phyloP scores from a whole-genome alignment of 1,140 invertebrate genomes.

The Drosophila serrata region DNA sequence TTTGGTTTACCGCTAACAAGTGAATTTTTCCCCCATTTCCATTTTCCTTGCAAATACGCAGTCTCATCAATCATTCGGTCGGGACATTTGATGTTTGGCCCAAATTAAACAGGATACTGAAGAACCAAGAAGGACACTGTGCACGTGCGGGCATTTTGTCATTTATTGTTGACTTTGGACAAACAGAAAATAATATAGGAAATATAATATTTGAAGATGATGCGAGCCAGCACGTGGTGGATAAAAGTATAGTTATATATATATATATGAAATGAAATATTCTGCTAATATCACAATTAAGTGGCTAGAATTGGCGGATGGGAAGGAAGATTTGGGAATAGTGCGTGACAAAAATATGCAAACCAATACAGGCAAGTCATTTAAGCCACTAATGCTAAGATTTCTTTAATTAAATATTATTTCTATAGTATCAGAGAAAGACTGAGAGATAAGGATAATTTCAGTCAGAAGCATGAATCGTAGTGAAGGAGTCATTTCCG shows the following conservation, averaged over 20 bases:
- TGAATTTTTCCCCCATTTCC: slow-evolving; percentile 48
- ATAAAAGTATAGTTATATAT: not conserved
- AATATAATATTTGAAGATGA: slow-evolving; percentile 51
- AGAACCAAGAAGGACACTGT: not conserved
- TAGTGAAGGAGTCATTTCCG: too few relatives aligned
- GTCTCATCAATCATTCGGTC: slow-evolving; percentile 64
- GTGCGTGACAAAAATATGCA: slow-evolving; percentile 28
- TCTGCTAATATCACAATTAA: slow-evolving; percentile 30
- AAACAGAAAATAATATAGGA: slow-evolving; percentile 43
- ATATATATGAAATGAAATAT: slow-evolving; percentile 34
- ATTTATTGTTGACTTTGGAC: slow-evolving; percentile 52
- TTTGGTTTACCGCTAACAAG: slow-evolving; percentile 66
- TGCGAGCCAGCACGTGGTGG: slow-evolving; percentile 33
- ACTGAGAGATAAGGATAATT: not conserved
- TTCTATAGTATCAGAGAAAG: not conserved
- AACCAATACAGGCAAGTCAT: not conserved
- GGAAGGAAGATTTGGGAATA: not conserved
- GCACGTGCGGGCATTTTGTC: slow-evolving; percentile 48
- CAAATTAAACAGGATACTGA: slow-evolving; percentile 33
- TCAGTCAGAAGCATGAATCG: too few relatives aligned
- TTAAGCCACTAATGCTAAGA: not conserved
- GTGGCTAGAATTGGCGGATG: not conserved
- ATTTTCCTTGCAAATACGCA: slow-evolving; percentile 3
- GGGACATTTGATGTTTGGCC: slow-evolving; percentile 46
- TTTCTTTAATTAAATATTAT: not conserved